Percentiles rank a stretch among this genome's conserved stretches.
These are phyloP conservation scores for Ormyrus labotus DNA, from an alignment of 2,888 invertebrate species.

Conservation along the genomic window DNA sequence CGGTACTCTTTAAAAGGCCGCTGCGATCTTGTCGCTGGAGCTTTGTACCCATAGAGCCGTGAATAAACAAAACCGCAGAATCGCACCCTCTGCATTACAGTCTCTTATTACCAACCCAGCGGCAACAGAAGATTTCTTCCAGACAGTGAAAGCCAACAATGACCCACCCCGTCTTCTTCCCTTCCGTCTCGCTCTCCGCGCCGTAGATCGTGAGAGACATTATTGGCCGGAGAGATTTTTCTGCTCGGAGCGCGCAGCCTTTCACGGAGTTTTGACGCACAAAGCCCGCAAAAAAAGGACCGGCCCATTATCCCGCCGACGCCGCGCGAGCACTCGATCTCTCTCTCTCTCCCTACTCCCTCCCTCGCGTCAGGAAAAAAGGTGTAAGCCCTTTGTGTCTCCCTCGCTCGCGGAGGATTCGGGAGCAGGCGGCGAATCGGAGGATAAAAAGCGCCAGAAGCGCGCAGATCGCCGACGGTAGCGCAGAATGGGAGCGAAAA, in stretches of 20 bases:
- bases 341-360: conserved; percentile 12
- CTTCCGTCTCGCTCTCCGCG: conserved; percentile 38
- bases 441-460: neutral
- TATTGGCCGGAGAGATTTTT: conserved; percentile 65
- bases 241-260: conserved; percentile 62
- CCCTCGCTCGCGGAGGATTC: conserved; percentile 7
- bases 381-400: conserved; percentile 62
- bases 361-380: conserved; percentile 53
- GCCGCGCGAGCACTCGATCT: conserved; percentile 33
- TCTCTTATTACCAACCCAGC: conserved; percentile 37
- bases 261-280: conserved; percentile 65
- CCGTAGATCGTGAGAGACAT: conserved; percentile 61
- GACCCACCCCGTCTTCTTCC: conserved; percentile 19
- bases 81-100: conserved; percentile 30
- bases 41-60: neutral
- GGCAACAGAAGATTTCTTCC: conserved; percentile 51
- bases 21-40: neutral
- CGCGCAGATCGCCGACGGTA: neutral
- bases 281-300: conserved; percentile 63
- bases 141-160: conserved; percentile 56
- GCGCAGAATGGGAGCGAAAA: conserved; percentile 9
- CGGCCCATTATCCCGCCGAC: conserved; percentile 62
- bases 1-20: neutral
- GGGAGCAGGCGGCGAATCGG: neutral
- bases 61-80: conserved; percentile 53